Conservation (phyloP, 2,113 vertebrate species). For the Lepisosteus oculatus region DNA sequence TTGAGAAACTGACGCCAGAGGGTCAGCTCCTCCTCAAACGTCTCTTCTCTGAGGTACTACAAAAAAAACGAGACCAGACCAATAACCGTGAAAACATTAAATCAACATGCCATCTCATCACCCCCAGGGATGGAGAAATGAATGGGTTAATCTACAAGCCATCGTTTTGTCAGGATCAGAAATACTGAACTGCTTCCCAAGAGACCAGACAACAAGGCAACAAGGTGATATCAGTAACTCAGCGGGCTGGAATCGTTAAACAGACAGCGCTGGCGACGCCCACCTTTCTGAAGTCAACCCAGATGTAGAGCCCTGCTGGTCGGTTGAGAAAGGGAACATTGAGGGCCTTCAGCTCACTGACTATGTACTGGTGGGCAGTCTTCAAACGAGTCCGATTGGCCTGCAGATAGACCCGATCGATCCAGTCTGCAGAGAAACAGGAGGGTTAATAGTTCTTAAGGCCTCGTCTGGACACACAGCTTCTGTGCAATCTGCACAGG, state of each 20-base stretch:
- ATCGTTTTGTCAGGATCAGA: too few species aligned
- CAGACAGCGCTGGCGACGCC: background rate
- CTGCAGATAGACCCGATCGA: conserved; percentile 78
- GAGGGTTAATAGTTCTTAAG: conserved; percentile 10
- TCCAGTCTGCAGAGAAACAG: conserved; percentile 76
- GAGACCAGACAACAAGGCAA: too few species aligned
- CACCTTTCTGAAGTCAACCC: conserved; percentile 92
- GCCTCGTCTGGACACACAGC: background rate
- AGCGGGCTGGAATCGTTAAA: too few species aligned
- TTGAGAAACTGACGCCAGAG: conserved; percentile 82
- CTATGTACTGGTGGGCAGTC: conserved; percentile 77
- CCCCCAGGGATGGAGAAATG: too few species aligned
- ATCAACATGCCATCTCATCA: background rate
- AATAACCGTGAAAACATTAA: background rate
- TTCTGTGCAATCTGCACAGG: background rate
- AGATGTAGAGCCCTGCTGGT: conserved; percentile 81
- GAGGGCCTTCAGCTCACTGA: conserved; percentile 72
- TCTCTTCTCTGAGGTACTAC: conserved; percentile 76
- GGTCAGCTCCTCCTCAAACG: conserved; percentile 80
- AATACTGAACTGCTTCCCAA: too few species aligned
- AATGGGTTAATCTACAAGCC: too few species aligned
- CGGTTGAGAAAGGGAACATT: conserved; percentile 79
- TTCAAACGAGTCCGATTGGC: conserved; percentile 77
- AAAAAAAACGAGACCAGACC: conserved; percentile 2
- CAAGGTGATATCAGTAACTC: too few species aligned